Base-by-base conservation (phyloP, 2,888 invertebrate genomes). In the Limnephilus auricula region DNA sequence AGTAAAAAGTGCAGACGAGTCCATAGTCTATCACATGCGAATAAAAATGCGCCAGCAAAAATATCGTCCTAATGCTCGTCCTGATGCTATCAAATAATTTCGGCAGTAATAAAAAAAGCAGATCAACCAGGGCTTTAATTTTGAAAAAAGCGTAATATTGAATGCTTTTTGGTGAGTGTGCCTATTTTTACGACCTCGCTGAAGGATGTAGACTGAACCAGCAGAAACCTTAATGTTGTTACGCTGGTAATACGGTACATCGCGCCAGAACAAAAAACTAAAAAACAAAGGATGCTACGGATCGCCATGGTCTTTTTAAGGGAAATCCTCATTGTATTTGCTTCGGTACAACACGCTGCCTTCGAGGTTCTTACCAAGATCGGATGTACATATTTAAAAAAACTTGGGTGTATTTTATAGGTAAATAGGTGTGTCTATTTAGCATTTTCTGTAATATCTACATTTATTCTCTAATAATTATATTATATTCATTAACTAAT, bases 291-390 rank as follows among this genome's bases (percentile, higher is more conserved):
- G 78, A 85, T 15, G 79, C 85, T 34, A 25, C 40, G 79, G 89
- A 88, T 89, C 79, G 40, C 79, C 30, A 50, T 92, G 34, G 88
- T 92, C 88, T 92, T 92, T 92, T 92, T 92, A 92, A 92, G 92
- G 92, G 92, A 90, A 92, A 92, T 92, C 92, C 92, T 92, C 90
- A 31, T 40, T 88, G 89, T 89, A 92, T 88, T 92, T 89, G 65
- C 90, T 88, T 87, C 25, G n/a, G 65, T 50, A 83, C 78, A 89
- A 91, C 32, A 80, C 37, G 80, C n/a, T 25, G 85, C 18, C 37
- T 25, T n/a, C 45, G n/a, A 45, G 40, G 25, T 85, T 85, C 79
- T 65, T n/a, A n/a, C 9, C 1, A 65, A 65, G 25, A 65, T 65
- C 25, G 50, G 50, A 6, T 25, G 65, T 25, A 9, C 65, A 65